These are phyloP conservation scores for Pseudococcus viburni DNA, from an alignment of 2,888 invertebrate genomes.

Conservation along the genomic window DNA sequence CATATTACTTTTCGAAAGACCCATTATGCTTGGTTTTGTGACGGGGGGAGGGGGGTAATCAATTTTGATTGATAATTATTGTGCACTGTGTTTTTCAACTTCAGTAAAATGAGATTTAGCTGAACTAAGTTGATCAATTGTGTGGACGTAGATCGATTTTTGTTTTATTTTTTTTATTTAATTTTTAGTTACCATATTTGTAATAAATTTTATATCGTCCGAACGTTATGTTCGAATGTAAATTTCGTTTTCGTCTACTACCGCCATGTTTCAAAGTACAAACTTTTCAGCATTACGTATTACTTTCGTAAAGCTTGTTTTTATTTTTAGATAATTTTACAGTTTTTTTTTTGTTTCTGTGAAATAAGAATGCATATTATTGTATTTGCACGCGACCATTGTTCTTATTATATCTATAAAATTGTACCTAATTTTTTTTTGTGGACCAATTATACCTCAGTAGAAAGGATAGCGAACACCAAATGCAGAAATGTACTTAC, in stretches of 20 bases:
- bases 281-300: not conserved
- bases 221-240: slow-evolving; percentile 3
- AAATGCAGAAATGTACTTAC: not conserved
- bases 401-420: not conserved
- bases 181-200: slow-evolving; percentile 47
- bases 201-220: not conserved
- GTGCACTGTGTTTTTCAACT: not conserved
- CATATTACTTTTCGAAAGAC: no score
- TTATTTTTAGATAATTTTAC: not conserved
- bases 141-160: not conserved
- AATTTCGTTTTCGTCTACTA: not conserved
- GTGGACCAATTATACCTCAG: slow-evolving; percentile 28
- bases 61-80: not conserved
- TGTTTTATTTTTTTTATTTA: not conserved
- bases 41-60: not conserved
- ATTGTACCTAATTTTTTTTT: not conserved
- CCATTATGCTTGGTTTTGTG: no score
- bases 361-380: not conserved
- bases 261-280: slow-evolving; percentile 2
- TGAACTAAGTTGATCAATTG: not conserved
- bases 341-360: not conserved
- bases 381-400: not conserved
- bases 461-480: slow-evolving; percentile 33
- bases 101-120: not conserved
- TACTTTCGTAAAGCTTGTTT: slow-evolving; percentile 4